A percentile compares a stretch with the other conserved stretches of the same genome.
phyloP scores from a whole-genome alignment of 2,113 vertebrate genomes.

The Xenopus laevis region DNA sequence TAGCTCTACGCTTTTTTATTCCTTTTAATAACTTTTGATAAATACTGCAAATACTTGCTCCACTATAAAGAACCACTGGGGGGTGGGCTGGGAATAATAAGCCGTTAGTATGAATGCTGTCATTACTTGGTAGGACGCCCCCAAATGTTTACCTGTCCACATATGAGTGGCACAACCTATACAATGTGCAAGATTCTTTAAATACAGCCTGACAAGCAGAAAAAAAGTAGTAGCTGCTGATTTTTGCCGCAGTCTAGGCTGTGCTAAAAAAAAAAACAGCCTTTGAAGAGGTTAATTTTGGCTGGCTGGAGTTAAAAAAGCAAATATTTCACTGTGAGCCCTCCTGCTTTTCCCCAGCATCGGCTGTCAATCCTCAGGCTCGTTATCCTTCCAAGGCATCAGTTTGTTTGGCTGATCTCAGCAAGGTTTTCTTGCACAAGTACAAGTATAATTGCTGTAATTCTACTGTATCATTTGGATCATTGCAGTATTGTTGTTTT shows the following conservation, averaged over 20 bases:
- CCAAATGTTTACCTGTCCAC: slow-evolving; percentile 33
- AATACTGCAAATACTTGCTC: no score
- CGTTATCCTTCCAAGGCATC: slow-evolving; percentile 66
- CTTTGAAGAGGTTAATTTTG: slow-evolving; percentile 58
- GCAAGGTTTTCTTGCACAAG: slow-evolving; percentile 74
- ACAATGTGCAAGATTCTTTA: slow-evolving; percentile 22
- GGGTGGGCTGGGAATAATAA: no score
- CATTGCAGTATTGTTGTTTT: slow-evolving; percentile 76
- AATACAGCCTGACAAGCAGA: slow-evolving; percentile 34
- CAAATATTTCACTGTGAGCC: slow-evolving; percentile 63
- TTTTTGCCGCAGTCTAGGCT: slow-evolving; percentile 1
- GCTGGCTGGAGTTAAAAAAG: slow-evolving; percentile 58
- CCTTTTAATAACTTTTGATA: no score
- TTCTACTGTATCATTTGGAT: slow-evolving; percentile 77
- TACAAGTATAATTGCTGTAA: slow-evolving; percentile 76
- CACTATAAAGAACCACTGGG: no score
- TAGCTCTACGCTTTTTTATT: no score
- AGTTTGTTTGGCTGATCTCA: slow-evolving; percentile 72
- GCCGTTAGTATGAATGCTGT: no score
- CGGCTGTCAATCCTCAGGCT: slow-evolving; percentile 64
- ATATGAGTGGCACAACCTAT: slow-evolving; percentile 34
- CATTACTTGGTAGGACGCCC: no score
- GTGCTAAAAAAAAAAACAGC: slow-evolving; percentile 48
- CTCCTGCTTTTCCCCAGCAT: slow-evolving; percentile 66
- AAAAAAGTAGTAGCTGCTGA: slow-evolving; percentile 28